phyloP scores from a whole-genome alignment of 2,113 vertebrate species.

The Cranoglanis bouderius region DNA sequence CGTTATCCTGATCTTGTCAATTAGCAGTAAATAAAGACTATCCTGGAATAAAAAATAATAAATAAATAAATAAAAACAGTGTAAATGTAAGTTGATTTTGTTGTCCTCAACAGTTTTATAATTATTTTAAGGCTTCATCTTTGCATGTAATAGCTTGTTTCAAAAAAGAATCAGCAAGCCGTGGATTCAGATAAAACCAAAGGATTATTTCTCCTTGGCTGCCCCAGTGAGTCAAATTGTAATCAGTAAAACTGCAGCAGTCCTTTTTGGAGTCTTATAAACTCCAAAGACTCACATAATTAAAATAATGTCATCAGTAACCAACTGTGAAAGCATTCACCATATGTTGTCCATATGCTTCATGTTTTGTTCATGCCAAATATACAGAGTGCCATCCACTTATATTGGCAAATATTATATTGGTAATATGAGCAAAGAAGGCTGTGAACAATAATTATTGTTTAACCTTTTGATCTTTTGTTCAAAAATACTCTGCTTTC shows the following conservation, averaged over 20 bases:
- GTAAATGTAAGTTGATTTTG: background rate
- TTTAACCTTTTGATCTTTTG: too few species aligned
- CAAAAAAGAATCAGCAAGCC: slow-evolving; percentile 17
- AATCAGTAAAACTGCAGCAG: slow-evolving; percentile 11
- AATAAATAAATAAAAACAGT: background rate
- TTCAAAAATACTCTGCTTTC: too few species aligned
- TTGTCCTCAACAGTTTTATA: slow-evolving; percentile 25
- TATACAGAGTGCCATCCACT: too few species aligned
- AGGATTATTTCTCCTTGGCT: slow-evolving; percentile 37
- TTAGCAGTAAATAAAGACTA: too few species aligned
- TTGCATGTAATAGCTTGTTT: slow-evolving; percentile 33
- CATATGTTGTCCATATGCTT: slow-evolving; percentile 9
- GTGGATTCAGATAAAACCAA: slow-evolving; percentile 12
- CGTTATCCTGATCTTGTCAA: too few species aligned
- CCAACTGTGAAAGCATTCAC: background rate
- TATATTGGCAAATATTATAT: too few species aligned
- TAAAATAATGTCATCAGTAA: slow-evolving; percentile 11
- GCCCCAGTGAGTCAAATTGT: slow-evolving; percentile 12
- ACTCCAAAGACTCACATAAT: background rate
- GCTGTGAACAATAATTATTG: too few species aligned
- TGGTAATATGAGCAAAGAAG: too few species aligned
- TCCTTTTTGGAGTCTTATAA: background rate
- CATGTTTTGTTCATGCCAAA: background rate
- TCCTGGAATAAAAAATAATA: too few species aligned
- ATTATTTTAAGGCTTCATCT: slow-evolving; percentile 22